Evolutionary conservation across 2,797 vertebrate genomes (phyloP), one percentile per base, ranked within the genome.

Genomic region (Enteromius paludinosus): DNA sequence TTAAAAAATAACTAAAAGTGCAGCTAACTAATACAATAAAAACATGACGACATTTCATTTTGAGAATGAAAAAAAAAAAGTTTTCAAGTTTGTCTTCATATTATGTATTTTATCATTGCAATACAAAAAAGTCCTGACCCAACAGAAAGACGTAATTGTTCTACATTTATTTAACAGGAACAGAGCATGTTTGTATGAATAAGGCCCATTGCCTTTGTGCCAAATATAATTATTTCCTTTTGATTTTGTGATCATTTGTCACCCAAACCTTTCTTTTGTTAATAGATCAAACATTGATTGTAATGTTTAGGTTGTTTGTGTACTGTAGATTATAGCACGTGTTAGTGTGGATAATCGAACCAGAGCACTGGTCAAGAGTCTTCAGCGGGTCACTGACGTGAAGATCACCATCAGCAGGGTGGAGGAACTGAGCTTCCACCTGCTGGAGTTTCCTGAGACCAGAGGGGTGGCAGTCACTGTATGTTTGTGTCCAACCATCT

Each of bases 281-380:
- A 56, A n/a, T 11, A 23, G n/a, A 9, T 56, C n/a, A 56, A 23
- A 12, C n/a, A 12, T 56, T 35, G 10, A 72, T 72, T 73, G 15
- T 14, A 9, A 54, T 54, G 18, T 54, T 73, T 54, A 35, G 54
- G 30, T 2, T 75, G 25, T 52, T 3, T 68, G 4, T 69, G 9
- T 78, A n/a, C 10, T 82, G 33, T 68, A 99, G 98, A 99, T 99
- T 88, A 98, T 96, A 91, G 97, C 97, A 83, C 95, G 97, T 89
- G 96, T 97, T 85, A 98, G 96, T 89, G 94, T 98, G 62, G 97
- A 99, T 93, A 98, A 97, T 92, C 93, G 96, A 90, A 99, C 98
- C 85, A 93, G 98, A 92, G 94, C 94, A 0, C 92, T 99, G 91
- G 96, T 97, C 68, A 96, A 96, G 91, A 95, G 96, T 38, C 89